A percentile compares a stretch with the other conserved stretches of the same genome.
Conservation (phyloP, 2,113 vertebrate genomes). For the Semnornis frantzii region DNA sequence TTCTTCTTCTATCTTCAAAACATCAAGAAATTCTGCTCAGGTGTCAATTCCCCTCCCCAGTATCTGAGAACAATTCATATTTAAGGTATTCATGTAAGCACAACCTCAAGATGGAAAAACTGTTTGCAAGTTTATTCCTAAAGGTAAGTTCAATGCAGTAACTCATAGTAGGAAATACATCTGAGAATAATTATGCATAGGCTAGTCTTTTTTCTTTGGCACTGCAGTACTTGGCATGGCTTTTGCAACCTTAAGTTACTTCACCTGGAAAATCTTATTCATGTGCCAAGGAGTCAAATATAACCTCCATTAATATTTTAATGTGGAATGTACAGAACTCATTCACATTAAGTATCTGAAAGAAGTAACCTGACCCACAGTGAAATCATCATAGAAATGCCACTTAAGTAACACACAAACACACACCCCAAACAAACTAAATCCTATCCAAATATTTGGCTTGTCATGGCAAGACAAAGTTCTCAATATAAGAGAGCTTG, state of each 20-base stretch:
- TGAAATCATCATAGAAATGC: neutral
- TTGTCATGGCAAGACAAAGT: neutral
- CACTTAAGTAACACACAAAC: neutral
- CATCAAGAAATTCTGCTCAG: neutral
- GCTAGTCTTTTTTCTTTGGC: neutral
- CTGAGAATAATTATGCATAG: neutral
- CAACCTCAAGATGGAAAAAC: neutral
- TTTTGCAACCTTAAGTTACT: constrained; percentile 9
- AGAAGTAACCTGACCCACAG: neutral
- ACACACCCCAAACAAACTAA: neutral
- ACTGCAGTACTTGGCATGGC: neutral
- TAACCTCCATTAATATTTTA: constrained; percentile 18
- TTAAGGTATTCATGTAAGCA: neutral
- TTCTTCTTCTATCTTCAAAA: neutral
- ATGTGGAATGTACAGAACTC: neutral
- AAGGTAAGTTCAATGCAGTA: neutral
- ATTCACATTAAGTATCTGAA: neutral
- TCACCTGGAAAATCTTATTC: constrained; percentile 23
- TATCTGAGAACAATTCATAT: neutral
- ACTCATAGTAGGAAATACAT: neutral
- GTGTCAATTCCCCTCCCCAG: neutral
- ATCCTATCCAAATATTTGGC: neutral
- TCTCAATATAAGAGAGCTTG: neutral
- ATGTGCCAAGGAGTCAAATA: neutral
- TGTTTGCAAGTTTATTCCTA: neutral